Percentiles rank a stretch among this genome's conserved stretches.
Conservation (phyloP, 2,113 vertebrate species). For the Trichechus manatus region DNA sequence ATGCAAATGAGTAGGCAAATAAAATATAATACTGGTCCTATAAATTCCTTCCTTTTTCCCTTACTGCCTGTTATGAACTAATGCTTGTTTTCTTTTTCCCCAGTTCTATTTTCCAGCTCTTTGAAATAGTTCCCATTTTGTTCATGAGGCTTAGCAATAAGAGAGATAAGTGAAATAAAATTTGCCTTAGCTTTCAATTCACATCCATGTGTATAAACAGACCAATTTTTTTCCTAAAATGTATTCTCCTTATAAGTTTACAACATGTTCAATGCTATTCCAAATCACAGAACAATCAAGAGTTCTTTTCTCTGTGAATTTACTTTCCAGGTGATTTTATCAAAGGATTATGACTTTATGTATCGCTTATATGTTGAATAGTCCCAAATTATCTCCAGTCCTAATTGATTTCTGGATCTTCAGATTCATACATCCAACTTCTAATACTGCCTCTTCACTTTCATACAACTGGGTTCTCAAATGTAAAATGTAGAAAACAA, state of each 20-base stretch:
- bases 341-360: not conserved
- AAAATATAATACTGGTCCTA: not conserved
- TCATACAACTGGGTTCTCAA: not conserved
- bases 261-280: not conserved
- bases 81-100: not conserved
- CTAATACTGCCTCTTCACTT: not conserved
- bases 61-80: not conserved
- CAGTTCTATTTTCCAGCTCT: not conserved
- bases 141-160: not conserved
- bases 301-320: not conserved
- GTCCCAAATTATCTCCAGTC: not conserved
- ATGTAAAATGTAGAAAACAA: not conserved
- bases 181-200: constrained; percentile 26
- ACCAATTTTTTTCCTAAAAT: constrained; percentile 31
- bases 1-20: not conserved
- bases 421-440: not conserved
- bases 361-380: not conserved
- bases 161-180: constrained; percentile 24
- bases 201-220: constrained; percentile 4
- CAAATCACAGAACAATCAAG: not conserved
- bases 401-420: not conserved
- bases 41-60: not conserved
- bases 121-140: not conserved
- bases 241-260: constrained; percentile 28
- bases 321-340: not conserved